Evolutionary conservation across 2,113 vertebrate genomes (phyloP).

Genomic region (Macaca mulatta): DNA sequence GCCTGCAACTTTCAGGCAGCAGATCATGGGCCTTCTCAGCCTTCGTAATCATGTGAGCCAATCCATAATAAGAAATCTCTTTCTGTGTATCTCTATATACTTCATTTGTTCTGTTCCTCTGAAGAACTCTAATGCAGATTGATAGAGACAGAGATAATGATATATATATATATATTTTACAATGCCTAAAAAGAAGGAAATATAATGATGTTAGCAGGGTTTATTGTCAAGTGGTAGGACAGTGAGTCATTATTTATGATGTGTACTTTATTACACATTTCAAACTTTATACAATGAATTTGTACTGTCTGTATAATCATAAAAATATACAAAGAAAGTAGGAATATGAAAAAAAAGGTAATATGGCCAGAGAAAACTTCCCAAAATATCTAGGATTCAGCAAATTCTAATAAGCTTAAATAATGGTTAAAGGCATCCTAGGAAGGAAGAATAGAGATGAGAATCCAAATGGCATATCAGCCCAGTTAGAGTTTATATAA

Average conservation of each 20-base stretch:
- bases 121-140: neutral
- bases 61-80: neutral
- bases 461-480: neutral
- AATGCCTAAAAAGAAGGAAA: neutral
- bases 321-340: slow-evolving; percentile 9
- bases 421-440: neutral
- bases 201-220: neutral
- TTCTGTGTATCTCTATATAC: neutral
- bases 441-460: neutral
- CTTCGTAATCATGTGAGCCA: neutral
- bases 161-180: neutral
- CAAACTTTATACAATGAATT: neutral
- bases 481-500: neutral
- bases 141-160: neutral
- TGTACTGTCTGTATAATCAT: neutral
- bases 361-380: neutral
- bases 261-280: neutral
- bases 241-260: neutral
- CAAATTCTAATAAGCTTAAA: neutral
- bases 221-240: neutral
- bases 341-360: neutral
- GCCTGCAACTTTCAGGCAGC: neutral
- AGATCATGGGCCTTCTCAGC: neutral
- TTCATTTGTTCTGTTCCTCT: neutral
- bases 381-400: neutral